Evolutionary conservation across 1,140 invertebrate species (phyloP), one percentile per base, ranked within the genome.

Genomic region (Metopolophium dirhodum): DNA sequence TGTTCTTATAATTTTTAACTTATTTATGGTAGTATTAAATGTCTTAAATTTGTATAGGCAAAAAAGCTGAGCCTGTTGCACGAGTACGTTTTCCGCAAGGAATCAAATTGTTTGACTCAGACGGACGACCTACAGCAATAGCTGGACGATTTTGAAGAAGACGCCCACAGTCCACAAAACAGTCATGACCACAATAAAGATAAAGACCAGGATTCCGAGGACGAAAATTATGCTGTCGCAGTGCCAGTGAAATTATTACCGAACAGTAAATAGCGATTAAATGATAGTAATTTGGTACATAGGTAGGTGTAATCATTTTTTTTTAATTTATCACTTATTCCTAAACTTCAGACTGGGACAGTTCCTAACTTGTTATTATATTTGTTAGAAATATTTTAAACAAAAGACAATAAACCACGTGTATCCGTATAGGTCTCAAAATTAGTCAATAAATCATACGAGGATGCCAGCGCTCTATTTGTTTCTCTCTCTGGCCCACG

Each of bases 1-100:
- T 30, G 30, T 68, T 68, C 11, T 68, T 7, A 68, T n/a, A 9
- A 77, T n/a, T n/a, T 54, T n/a, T 18, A 77, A 6, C 6, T 18
- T n/a, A n/a, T 77, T n/a, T n/a, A n/a, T 1, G n/a, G 14, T 77
- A 2, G 26, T 86, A 23, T 30, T 14, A 82, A n/a, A 45, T 45
- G 3, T 85, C 11, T 45, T 41, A 41, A 85, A 45, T 85, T 85
- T 85, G 47, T 85, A 4, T 85, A 92, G 91, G 91, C 51, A 85
- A 20, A 77, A 82, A 91, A 83, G 77, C 26, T 92, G n/a, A 92
- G 22, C 20, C 77, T 26, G 26, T 47, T 92, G 14, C 77, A 92
- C 2, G 47, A 3, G 6, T 49, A 83, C 26, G 22, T 37, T 9
- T 35, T 51, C 35, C 30, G 30, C 6, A 47, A 92, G 37, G 77